phyloP scores from a whole-genome alignment of 2,113 vertebrate species.

The Oceanodroma tethys region DNA sequence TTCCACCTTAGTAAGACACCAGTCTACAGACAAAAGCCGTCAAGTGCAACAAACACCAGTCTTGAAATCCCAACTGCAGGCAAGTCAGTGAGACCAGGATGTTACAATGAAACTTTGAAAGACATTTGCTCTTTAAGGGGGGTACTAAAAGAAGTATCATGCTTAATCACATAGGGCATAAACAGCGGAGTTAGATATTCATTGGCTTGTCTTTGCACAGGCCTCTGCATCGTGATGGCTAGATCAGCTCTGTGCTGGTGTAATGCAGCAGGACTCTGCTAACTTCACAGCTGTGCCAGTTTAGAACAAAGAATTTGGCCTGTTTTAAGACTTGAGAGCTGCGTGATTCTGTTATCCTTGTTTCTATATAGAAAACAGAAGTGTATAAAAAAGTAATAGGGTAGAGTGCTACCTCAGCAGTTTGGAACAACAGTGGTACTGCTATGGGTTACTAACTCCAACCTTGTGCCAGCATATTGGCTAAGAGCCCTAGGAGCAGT shows the following conservation, averaged over 20 bases:
- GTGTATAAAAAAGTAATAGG: not conserved
- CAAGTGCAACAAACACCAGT: not conserved
- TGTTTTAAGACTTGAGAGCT: not conserved
- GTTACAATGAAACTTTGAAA: not conserved
- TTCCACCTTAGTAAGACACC: not conserved
- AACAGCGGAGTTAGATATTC: not conserved
- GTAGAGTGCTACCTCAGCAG: not conserved
- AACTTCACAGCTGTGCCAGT: not conserved
- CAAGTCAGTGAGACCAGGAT: not conserved
- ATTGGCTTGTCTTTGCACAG: not conserved
- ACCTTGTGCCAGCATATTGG: not conserved
- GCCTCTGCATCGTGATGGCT: fast-evolving
- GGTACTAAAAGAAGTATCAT: not conserved
- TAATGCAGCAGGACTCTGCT: not conserved
- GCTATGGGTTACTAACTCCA: not conserved
- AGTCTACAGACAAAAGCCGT: not conserved
- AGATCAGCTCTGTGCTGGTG: not conserved
- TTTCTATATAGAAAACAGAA: not conserved
- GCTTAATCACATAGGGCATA: not conserved
- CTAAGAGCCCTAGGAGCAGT: not conserved
- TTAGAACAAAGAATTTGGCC: not conserved
- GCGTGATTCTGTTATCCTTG: not conserved
- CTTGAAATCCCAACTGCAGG: not conserved
- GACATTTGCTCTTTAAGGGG: not conserved
- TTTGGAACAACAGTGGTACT: not conserved